These are phyloP conservation scores for Cerceris ruficornis DNA, from an alignment of 2,888 invertebrate genomes.

Conservation along the genomic window DNA sequence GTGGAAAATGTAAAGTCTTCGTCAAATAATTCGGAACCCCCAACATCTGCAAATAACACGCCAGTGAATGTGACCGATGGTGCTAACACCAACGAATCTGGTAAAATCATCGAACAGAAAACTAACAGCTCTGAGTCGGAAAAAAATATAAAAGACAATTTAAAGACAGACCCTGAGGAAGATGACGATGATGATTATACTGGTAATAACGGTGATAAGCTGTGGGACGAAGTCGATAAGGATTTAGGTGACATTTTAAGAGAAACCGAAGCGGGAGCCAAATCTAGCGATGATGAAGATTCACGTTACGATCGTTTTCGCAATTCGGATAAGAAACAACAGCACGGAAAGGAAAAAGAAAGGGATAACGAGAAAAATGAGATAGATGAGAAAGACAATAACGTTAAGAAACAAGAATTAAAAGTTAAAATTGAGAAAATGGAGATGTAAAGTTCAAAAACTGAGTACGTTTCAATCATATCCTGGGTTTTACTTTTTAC, in stretches of 20 bases:
- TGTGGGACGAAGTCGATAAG: constrained; percentile 92
- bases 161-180: constrained; percentile 65
- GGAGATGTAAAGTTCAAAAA: constrained; percentile 67
- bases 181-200: constrained; percentile 82
- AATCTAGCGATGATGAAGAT: constrained; percentile 87
- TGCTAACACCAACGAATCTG: constrained; percentile 54
- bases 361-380: constrained; percentile 81
- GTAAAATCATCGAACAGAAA: constrained; percentile 77
- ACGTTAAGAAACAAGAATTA: constrained; percentile 74
- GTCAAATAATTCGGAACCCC: constrained; percentile 57
- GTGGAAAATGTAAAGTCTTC: constrained; percentile 64
- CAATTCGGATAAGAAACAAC: constrained; percentile 85
- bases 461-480: constrained; percentile 59
- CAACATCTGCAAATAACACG: constrained; percentile 43
- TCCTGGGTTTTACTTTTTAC: constrained; percentile 34
- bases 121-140: constrained; percentile 77
- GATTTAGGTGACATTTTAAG: constrained; percentile 90
- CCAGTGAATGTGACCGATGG: constrained; percentile 32
- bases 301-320: constrained; percentile 86
- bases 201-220: constrained; percentile 84
- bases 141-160: constrained; percentile 64
- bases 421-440: constrained; percentile 72
- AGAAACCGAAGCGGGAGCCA: constrained; percentile 84
- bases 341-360: constrained; percentile 80
- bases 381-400: constrained; percentile 80